These are phyloP conservation scores for Hypotaenidia okinawae DNA, from an alignment of 2,797 vertebrate genomes.

Conservation along the genomic window DNA sequence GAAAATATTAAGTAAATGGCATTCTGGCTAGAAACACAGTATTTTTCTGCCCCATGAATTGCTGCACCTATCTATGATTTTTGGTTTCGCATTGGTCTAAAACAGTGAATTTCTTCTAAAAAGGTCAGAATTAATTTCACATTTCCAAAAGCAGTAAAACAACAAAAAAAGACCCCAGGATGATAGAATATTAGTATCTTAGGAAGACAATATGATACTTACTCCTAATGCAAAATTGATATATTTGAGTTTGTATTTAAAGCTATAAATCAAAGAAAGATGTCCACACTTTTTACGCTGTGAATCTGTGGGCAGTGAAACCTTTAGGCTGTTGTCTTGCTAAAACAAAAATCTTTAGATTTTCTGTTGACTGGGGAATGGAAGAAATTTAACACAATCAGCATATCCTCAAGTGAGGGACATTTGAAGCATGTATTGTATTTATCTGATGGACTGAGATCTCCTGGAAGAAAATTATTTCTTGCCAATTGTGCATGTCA, in stretches of 20 bases:
- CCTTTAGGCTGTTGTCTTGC: background rate
- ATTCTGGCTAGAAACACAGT: background rate
- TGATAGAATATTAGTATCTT: background rate
- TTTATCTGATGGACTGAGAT: slow-evolving; percentile 24
- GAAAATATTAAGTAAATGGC: background rate
- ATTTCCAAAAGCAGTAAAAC: background rate
- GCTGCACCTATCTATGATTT: background rate
- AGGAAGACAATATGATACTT: background rate
- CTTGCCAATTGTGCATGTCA: background rate
- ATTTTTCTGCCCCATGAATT: background rate
- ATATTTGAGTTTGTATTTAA: background rate
- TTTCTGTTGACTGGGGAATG: background rate
- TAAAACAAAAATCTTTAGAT: slow-evolving; percentile 7
- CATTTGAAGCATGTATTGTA: background rate
- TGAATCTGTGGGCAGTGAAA: background rate
- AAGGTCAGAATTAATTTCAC: background rate
- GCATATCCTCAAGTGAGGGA: slow-evolving; percentile 1
- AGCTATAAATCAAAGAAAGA: background rate
- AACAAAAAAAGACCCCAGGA: background rate
- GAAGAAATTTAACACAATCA: background rate
- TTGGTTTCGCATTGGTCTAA: too few relatives aligned
- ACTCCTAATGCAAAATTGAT: background rate
- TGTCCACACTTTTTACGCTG: background rate
- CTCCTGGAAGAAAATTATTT: slow-evolving; percentile 15
- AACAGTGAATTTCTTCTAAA: background rate